Evolutionary conservation across 2,113 vertebrate genomes (phyloP).

Genomic region (Mobula birostris): DNA sequence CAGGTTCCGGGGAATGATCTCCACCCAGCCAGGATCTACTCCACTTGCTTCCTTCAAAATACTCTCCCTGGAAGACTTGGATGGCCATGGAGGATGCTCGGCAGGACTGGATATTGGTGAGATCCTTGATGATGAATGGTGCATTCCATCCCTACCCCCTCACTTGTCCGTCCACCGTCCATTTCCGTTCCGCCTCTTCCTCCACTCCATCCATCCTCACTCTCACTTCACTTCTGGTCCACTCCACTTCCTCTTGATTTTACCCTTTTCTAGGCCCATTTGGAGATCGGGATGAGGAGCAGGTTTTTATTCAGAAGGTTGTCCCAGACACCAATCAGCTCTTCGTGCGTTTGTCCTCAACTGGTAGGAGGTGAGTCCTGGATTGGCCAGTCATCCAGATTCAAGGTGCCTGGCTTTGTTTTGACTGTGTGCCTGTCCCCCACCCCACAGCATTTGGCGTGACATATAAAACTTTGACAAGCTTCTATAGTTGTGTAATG

Average conservation of each 20-base stretch:
- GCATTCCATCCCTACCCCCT: too few species aligned
- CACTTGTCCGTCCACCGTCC: too few species aligned
- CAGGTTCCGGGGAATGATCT: conserved; percentile 85
- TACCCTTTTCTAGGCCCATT: conserved; percentile 64
- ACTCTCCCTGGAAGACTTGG: conserved; percentile 70
- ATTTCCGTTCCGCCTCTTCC: too few species aligned
- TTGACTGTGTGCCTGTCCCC: background rate
- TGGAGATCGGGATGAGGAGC: conserved; percentile 80
- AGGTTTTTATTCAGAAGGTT: conserved; percentile 85
- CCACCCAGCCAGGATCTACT: conserved; percentile 83
- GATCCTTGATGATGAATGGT: too few species aligned
- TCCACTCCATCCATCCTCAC: too few species aligned
- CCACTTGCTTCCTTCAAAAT: conserved; percentile 84
- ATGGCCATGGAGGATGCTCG: conserved; percentile 70
- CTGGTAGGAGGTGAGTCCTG: conserved; percentile 71
- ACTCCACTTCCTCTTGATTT: background rate
- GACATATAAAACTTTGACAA: too few species aligned
- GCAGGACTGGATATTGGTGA: conserved; percentile 75
- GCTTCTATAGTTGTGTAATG: too few species aligned
- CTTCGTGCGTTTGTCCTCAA: conserved; percentile 79
- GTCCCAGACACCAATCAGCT: conserved; percentile 76
- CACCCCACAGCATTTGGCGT: too few species aligned
- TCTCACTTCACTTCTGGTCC: too few species aligned
- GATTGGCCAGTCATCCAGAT: background rate
- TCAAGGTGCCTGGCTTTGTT: too few species aligned